phyloP scores from a whole-genome alignment of 2,113 vertebrate species.

The Tragelaphus imberbis region DNA sequence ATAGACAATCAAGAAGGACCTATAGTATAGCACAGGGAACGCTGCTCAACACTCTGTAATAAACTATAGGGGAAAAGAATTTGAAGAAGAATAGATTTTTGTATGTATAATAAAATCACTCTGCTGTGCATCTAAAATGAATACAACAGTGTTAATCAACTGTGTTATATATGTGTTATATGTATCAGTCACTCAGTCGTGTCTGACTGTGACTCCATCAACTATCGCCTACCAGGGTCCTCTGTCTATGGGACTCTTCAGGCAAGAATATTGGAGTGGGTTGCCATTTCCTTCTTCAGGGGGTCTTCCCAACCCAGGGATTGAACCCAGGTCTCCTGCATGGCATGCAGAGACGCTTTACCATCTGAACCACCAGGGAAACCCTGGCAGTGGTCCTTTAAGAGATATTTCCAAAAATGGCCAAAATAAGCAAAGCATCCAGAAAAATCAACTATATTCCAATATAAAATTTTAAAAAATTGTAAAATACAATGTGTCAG shows the following conservation, averaged over 20 bases:
- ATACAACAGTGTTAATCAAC: background rate
- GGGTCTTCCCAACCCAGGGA: background rate
- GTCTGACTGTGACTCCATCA: background rate
- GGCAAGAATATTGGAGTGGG: background rate
- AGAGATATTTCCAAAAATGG: slow-evolving; percentile 32
- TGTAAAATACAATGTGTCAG: background rate
- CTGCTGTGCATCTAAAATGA: background rate
- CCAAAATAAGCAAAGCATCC: background rate
- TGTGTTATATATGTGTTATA: background rate
- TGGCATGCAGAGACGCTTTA: background rate
- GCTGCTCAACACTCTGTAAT: background rate
- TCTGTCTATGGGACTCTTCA: background rate
- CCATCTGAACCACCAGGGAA: background rate
- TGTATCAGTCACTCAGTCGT: background rate
- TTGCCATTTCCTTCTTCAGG: background rate
- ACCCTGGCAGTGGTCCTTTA: background rate
- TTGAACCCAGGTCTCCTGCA: background rate
- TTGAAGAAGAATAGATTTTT: background rate
- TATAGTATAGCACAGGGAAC: background rate
- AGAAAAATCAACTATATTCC: background rate
- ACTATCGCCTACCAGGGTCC: background rate
- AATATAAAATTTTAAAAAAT: background rate
- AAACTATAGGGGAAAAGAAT: background rate
- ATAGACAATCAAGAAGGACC: background rate
- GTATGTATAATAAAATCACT: background rate